Conservation (phyloP, 2,113 vertebrate genomes). For the Tricholaema leucomelas region DNA sequence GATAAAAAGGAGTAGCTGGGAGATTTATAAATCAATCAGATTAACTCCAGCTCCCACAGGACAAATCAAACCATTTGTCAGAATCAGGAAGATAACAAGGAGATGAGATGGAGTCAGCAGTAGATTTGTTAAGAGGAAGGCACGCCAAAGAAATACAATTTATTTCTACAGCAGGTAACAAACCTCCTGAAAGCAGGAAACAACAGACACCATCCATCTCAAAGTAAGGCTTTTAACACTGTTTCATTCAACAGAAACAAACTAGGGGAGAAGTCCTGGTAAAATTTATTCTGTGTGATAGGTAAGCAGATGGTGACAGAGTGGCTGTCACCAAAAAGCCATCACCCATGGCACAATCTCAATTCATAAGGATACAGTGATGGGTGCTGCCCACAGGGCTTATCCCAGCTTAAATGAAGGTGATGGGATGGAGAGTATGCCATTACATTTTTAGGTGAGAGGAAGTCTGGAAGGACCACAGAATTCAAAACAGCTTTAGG, state of each 20-base stretch:
- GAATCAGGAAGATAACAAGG: slow-evolving; percentile 32
- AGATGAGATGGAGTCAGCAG: slow-evolving; percentile 23
- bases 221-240: background rate
- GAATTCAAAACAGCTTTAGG: background rate
- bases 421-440: background rate
- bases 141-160: background rate
- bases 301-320: background rate
- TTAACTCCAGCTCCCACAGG: slow-evolving; percentile 31
- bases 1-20: background rate
- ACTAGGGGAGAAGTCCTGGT: background rate
- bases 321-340: background rate
- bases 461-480: background rate
- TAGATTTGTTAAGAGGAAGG: slow-evolving; percentile 21
- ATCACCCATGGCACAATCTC: background rate
- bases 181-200: slow-evolving; percentile 18
- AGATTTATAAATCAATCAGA: slow-evolving; percentile 55
- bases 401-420: background rate
- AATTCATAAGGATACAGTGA: rapidly evolving
- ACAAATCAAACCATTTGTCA: slow-evolving; percentile 59
- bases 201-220: background rate
- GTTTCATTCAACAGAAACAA: background rate
- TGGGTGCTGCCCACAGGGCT: background rate
- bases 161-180: slow-evolving; percentile 26
- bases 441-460: background rate
- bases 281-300: background rate